Evolutionary conservation across 2,888 invertebrate species (phyloP), one percentile per base, ranked within the genome.

Genomic region (Cenopis cana): DNA sequence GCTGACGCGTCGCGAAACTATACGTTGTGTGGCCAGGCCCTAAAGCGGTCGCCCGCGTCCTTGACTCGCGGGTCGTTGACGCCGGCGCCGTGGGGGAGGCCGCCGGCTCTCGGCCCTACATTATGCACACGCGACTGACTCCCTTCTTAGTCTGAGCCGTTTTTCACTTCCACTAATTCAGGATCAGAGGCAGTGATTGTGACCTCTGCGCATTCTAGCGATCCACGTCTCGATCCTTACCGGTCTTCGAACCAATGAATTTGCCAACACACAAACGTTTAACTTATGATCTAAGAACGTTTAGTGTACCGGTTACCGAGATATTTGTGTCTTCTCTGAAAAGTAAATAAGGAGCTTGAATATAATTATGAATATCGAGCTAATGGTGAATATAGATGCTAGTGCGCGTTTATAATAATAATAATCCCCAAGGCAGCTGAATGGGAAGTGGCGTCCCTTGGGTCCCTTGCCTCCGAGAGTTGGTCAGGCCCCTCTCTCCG

Each of bases 51-150:
- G 82, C 74, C 72, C 74, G 84, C 89, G 89, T 88, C 89, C 89
- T 89, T 89, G 89, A 89, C 86, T 88, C 81, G 83, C 81, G 78
- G 89, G 88, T 89, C 89, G 86, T 89, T 89, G 88, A 88, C 89
- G 86, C 84, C 82, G 86, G 84, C 86, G 87, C 86, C 85, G 84
- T 79, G 81, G 83, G 85, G 85, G 84, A 82, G 81, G 80, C 80
- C 80, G 77, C 74, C 76, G 75, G 68, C 75, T 57, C 74, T 78
- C 82, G 86, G 83, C 83, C 85, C 86, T 86, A 85, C 84, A 85
- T 87, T 86, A 87, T 87, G 84, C 87, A 86, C 88, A 85, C 85
- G 87, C 86, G 87, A 86, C 86, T 82, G 82, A 77, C 82, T 70
- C 73, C 73, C 73, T 73, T 73, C 67, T 72, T 62, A 71, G 71